Percentiles rank a stretch among this genome's conserved stretches.
Evolutionary conservation across 2,113 vertebrate genomes (phyloP).

Genomic region (Salvator merianae): DNA sequence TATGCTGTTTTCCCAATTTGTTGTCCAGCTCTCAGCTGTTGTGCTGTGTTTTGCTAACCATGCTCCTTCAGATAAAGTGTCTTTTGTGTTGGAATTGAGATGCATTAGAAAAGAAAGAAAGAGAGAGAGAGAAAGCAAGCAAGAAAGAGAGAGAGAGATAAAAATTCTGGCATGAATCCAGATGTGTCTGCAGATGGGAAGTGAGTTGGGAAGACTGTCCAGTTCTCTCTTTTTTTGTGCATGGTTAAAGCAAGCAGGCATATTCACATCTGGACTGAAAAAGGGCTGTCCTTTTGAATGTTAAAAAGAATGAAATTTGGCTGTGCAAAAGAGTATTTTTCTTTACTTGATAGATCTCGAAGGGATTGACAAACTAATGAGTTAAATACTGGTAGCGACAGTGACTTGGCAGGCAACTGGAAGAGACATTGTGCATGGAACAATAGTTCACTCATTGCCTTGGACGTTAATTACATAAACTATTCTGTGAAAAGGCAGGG

Average conservation of each 20-base stretch:
- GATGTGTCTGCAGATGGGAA: neutral
- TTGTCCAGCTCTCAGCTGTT: neutral
- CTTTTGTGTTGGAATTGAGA: neutral
- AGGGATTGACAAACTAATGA: slow-evolving; percentile 43
- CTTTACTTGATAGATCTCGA: slow-evolving; percentile 30
- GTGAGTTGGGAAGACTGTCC: neutral
- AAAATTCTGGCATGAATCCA: neutral
- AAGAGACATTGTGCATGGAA: slow-evolving; percentile 14
- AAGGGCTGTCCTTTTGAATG: slow-evolving; percentile 29
- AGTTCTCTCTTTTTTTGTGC: slow-evolving; percentile 8
- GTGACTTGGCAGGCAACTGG: slow-evolving; percentile 50
- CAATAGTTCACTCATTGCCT: slow-evolving; percentile 36
- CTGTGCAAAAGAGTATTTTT: slow-evolving; percentile 16
- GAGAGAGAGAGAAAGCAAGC: neutral
- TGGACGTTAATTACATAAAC: slow-evolving; percentile 27
- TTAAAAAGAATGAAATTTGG: slow-evolving; percentile 20
- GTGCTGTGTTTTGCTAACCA: neutral
- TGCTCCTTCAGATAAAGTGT: neutral
- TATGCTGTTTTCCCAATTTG: neutral
- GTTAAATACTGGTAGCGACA: slow-evolving; percentile 44
- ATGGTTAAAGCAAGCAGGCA: slow-evolving; percentile 13
- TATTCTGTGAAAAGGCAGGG: slow-evolving; percentile 4
- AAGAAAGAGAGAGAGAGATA: neutral
- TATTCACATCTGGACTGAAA: neutral
- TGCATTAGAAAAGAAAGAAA: neutral